These are phyloP conservation scores for Cynopterus brachyotis DNA, from an alignment of 2,113 vertebrate genomes.

Conservation along the genomic window DNA sequence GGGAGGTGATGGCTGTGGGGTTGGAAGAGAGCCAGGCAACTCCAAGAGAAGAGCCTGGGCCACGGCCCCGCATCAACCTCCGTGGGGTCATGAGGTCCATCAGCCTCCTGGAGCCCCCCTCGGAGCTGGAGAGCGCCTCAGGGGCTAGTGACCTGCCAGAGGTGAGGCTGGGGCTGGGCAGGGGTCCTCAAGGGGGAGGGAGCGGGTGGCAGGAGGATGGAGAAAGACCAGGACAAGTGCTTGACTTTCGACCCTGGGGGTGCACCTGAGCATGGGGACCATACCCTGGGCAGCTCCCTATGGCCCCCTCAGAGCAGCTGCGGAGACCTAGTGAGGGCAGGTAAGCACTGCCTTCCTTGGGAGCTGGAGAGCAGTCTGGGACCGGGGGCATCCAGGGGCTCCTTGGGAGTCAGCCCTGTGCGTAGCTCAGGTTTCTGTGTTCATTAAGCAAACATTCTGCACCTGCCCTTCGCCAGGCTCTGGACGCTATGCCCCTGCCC, in stretches of 20 bases:
- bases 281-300: neutral
- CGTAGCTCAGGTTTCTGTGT: neutral
- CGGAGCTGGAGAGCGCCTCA: neutral
- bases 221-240: neutral
- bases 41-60: constrained; percentile 15
- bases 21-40: constrained; percentile 41
- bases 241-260: neutral
- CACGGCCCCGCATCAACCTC: constrained; percentile 89
- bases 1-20: neutral
- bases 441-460: neutral
- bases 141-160: neutral
- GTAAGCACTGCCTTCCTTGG: rapidly evolving
- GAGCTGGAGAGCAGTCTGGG: neutral
- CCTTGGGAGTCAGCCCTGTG: rapidly evolving
- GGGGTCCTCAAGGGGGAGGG: neutral
- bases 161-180: constrained; percentile 51
- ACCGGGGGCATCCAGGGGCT: neutral
- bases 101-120: constrained; percentile 88
- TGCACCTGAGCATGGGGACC: neutral
- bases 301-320: neutral
- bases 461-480: neutral
- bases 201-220: no score
- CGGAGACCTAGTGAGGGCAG: neutral
- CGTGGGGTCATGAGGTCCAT: constrained; percentile 96
- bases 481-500: neutral